Conservation (phyloP, 2,888 invertebrate species). For the Trypoxylon attenuatum region DNA sequence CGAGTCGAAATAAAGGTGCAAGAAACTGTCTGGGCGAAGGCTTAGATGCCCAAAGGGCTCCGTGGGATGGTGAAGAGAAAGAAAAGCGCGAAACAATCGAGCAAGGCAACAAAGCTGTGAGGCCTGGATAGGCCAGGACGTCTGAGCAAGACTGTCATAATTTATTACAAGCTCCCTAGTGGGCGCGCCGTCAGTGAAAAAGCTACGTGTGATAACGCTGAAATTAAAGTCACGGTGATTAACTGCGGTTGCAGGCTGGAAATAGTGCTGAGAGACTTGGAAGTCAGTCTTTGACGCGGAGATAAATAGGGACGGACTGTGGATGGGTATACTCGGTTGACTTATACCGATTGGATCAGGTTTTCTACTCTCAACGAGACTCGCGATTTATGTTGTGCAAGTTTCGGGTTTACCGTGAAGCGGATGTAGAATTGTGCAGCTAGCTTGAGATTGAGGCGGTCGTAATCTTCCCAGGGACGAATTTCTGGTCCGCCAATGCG, state of each 20-base stretch:
- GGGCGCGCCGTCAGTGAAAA: constrained; percentile 28
- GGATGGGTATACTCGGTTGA: too few relatives aligned
- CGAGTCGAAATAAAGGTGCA: constrained; percentile 21
- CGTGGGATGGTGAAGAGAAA: constrained; percentile 1
- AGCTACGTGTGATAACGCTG: constrained; percentile 47
- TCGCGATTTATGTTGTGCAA: too few relatives aligned
- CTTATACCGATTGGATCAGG: too few relatives aligned
- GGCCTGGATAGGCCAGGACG: constrained; percentile 6
- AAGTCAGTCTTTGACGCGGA: not conserved
- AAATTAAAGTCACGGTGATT: constrained; percentile 51
- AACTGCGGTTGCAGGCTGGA: constrained; percentile 26
- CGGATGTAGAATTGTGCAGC: too few relatives aligned
- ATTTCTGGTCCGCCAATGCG: too few relatives aligned
- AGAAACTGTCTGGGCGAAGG: constrained; percentile 20
- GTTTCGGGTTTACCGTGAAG: too few relatives aligned
- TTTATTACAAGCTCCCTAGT: constrained; percentile 45
- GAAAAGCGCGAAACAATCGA: constrained; percentile 34
- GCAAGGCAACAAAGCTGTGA: constrained; percentile 30
- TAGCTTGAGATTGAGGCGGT: too few relatives aligned
- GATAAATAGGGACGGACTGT: not conserved
- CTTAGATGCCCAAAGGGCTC: not conserved
- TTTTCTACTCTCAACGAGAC: too few relatives aligned
- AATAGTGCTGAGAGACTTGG: constrained; percentile 12
- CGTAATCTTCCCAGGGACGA: too few relatives aligned
- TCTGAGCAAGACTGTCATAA: constrained; percentile 14